Conservation (phyloP, 2,113 vertebrate genomes). For the Indri indri region DNA sequence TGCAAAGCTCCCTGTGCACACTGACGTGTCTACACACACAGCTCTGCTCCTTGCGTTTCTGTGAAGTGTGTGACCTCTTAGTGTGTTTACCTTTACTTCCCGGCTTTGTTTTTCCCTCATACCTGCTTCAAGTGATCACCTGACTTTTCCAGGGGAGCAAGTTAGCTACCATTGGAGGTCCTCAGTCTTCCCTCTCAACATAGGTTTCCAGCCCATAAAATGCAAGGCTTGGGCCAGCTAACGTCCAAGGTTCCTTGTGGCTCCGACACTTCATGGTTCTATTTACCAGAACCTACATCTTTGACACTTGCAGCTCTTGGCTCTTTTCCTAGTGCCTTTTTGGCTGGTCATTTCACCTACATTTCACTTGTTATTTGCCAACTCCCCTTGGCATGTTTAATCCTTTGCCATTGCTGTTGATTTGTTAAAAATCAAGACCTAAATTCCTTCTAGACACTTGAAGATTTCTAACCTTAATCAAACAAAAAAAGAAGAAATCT, state of each 20-base stretch:
- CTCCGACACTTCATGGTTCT: neutral
- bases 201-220: neutral
- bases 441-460: neutral
- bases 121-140: neutral
- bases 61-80: neutral
- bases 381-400: neutral
- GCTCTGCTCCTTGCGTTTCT: rapidly evolving
- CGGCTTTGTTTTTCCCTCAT: neutral
- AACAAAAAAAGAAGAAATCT: neutral
- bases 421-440: neutral
- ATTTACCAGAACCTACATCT: neutral
- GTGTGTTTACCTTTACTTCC: neutral
- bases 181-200: neutral
- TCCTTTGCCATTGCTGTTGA: neutral
- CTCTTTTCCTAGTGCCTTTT: neutral
- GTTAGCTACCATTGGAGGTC: neutral
- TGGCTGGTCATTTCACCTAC: neutral
- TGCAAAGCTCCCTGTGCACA: rapidly evolving
- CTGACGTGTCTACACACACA: rapidly evolving
- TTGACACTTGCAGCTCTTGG: rapidly evolving
- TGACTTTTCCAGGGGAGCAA: neutral
- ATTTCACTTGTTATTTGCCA: neutral
- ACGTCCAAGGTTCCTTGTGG: neutral
- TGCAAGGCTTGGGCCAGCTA: neutral
- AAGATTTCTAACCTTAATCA: neutral